These are phyloP conservation scores for Pyrochroa serraticornis DNA, from an alignment of 2,888 invertebrate genomes.

Conservation along the genomic window DNA sequence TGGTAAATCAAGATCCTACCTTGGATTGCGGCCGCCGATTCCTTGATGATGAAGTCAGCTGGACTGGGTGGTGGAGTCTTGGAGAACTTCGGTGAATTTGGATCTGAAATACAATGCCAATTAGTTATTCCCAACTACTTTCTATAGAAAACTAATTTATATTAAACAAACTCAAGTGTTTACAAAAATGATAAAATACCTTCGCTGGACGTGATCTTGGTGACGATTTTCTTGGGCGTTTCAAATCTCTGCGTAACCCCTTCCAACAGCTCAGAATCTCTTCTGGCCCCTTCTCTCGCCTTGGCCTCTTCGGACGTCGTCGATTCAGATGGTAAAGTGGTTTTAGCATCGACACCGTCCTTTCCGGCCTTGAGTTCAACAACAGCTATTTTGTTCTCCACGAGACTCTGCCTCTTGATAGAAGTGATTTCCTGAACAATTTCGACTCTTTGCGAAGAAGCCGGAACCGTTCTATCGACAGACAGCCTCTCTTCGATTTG, in stretches of 20 bases:
- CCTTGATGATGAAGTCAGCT: constrained; percentile 66
- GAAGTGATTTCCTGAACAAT: constrained; percentile 66
- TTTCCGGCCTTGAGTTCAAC: constrained; percentile 61
- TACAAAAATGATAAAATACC: constrained; percentile 9
- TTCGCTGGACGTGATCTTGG: constrained; percentile 19
- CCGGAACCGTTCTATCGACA: constrained; percentile 71
- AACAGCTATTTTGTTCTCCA: constrained; percentile 62
- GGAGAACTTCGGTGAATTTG: constrained; percentile 67
- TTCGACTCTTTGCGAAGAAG: constrained; percentile 75
- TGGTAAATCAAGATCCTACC: constrained; percentile 47
- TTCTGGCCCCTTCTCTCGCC: constrained; percentile 47
- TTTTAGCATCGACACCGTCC: constrained; percentile 42
- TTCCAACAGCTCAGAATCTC: constrained; percentile 58
- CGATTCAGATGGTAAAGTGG: constrained; percentile 42
- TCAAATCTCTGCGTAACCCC: constrained; percentile 58
- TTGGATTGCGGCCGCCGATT: constrained; percentile 58
- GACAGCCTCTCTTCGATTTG: constrained; percentile 77
- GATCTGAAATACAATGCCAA: constrained; percentile 60
- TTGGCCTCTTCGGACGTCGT: constrained; percentile 32
- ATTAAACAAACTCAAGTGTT: no score
- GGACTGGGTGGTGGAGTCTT: constrained; percentile 76
- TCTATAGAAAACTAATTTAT: no score
- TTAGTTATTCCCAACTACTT: no score
- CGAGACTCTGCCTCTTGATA: constrained; percentile 64
- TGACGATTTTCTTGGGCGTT: constrained; percentile 34